Base-by-base conservation (phyloP, 1,140 invertebrate genomes). In the Drosophila nikananu region DNA sequence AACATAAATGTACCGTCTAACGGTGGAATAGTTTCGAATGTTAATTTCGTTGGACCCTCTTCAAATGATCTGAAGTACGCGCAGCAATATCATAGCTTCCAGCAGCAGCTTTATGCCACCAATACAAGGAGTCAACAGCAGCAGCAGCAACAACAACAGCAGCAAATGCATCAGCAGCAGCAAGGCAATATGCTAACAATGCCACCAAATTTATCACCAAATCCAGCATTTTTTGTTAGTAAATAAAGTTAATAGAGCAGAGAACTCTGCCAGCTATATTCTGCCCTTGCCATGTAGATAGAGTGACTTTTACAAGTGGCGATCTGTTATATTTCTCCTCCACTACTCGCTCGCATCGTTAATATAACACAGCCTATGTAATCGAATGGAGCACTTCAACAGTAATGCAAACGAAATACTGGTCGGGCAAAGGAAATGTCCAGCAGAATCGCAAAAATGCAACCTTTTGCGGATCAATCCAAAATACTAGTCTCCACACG, bases 31-130 rank as follows among this genome's bases (percentile, higher is more conserved):
- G 63, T 54, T 23, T 46, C 68, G 12, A 66, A 61, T 5, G 66
- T 66, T 5, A 89, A 81, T 23, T 98, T 97, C 89, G 96, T 97
- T 49, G 96, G 97, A 15, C 97, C 97, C 4, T 97, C 96, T 17
- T 97, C 97, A 60, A 95, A 96, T 51, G 97, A 98, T 94, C 97
- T 97, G 15, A 98, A 97, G 92, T 98, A 98, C 94, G 97, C 97
- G 83, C 97, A 98, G 92, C 97, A 98, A 94, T 98, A 97, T 94
- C 97, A 98, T 93, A 97, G 98, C 93, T 98, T 98, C 94, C 98
- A 98, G 91, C 98, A 98, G 92, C 97, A 98, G 93, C 94, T 98
- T 62, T 98, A 98, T 94, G 97, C 97, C 27, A 98, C 97, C 12
- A 97, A 97, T 66, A 97, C 96, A 23, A 94, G 97, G 73, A 96